Base-by-base conservation (phyloP, 1,140 invertebrate genomes). In the Leptinotarsa texana region DNA sequence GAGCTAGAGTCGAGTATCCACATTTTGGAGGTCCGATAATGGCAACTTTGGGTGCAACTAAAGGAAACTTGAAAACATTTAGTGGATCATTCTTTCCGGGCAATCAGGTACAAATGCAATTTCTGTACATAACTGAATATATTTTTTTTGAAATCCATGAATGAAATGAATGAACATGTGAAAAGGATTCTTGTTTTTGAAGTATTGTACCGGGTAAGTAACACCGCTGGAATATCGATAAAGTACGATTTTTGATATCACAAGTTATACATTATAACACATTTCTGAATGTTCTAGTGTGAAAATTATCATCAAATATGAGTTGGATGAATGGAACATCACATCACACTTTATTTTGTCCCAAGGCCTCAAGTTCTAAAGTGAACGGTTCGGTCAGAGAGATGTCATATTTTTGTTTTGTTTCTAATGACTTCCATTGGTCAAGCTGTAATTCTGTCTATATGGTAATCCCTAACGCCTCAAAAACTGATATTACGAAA, bases 21-120 rank as follows among this genome's bases (percentile, higher is more conserved):
- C 92, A 93, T 86, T 94, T 95, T 61, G 93, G 92, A 11, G 94
- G 92, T 1, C 95, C 95, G 72, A 95, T 93, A 51, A 97, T 86
- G 47, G 91, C 92, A 24, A 97, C 89, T 78, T 92, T 87, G 65
- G 92, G 86, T 5, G 94, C 92, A 73, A 88, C 82, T 68, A 87
- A 75, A 5, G 86, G 82, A 79, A 86, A 88, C 13, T 81, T 79
- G 13, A 88, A 84, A 63, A 74, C 80, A 6, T 83, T 75, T 21
- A 90, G 79, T 5, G 89, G 88, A 80, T 90, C 82, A 13, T 80
- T 79, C 84, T 85, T n/a, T 76, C 80, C 85, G 76, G 3, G 87
- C 87, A 18, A 79, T 82, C n/a, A 90, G 75, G 76, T 91, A 79
- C 90, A 91, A 75, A 91, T 84, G 73, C 87, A 90, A 13, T 85